phyloP scores from a whole-genome alignment of 1,140 invertebrate species.

The Lepidurus couesii region DNA sequence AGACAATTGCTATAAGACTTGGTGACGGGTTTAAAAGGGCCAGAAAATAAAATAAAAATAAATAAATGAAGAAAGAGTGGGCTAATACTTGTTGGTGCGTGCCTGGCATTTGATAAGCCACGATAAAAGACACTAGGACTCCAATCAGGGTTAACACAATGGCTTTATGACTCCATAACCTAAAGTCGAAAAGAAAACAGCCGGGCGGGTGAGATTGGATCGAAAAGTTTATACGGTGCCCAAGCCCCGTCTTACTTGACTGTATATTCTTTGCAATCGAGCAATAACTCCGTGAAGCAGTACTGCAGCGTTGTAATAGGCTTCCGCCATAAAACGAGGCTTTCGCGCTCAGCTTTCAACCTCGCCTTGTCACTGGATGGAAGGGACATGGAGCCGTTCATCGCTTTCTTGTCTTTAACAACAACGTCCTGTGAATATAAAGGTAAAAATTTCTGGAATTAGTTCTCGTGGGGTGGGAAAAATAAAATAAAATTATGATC shows the following conservation, averaged over 20 bases:
- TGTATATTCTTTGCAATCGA: slow-evolving; percentile 31
- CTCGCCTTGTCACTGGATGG: slow-evolving; percentile 4
- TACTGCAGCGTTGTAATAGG: slow-evolving; percentile 78
- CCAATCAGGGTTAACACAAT: slow-evolving; percentile 22
- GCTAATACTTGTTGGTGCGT: slow-evolving; percentile 24
- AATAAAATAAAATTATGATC: too few relatives aligned
- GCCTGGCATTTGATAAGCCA: slow-evolving; percentile 32
- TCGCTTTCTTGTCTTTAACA: background rate
- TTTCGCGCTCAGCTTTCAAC: slow-evolving; percentile 45
- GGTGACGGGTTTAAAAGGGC: too few relatives aligned
- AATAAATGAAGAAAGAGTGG: background rate
- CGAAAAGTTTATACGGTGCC: background rate
- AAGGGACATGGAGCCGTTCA: background rate
- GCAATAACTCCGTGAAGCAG: slow-evolving; percentile 60
- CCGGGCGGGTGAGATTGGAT: slow-evolving; percentile 8
- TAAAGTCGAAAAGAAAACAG: background rate
- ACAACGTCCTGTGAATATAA: background rate
- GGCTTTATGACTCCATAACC: slow-evolving; percentile 32
- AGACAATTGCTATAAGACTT: slow-evolving; percentile 1
- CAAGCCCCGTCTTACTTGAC: slow-evolving; percentile 26
- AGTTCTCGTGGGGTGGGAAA: too few relatives aligned
- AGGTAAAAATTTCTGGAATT: background rate
- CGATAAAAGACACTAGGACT: slow-evolving; percentile 25
- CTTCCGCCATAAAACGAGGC: slow-evolving; percentile 77
- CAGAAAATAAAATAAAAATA: background rate